Evolutionary conservation across 2,797 vertebrate species (phyloP), one percentile per base, ranked within the genome.

Genomic region (Leptoclinus maculatus): DNA sequence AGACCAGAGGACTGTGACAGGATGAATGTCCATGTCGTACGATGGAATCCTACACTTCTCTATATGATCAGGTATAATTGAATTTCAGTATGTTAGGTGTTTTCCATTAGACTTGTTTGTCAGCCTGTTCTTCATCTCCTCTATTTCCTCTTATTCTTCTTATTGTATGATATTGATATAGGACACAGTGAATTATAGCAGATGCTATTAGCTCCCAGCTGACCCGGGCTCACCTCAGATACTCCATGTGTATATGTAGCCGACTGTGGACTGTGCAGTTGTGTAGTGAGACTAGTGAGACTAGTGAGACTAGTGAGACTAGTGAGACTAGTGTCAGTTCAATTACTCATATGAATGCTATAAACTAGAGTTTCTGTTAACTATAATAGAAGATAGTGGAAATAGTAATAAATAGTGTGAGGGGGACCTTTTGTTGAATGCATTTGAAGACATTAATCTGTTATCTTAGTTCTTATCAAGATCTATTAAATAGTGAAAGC

Each of bases 1-100:
- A 93, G 91, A n/a, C n/a, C n/a, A n/a, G n/a, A n/a, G n/a, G n/a
- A n/a, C n/a, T n/a, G n/a, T n/a, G 53, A 75, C 56, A 76, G 60
- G 51, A 74, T 71, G 51, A 36, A 51, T 67, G 54, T 69, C 60
- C 32, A 32, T 57, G 68, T 66, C 17, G 73, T 74, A 68, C 69
- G 27, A 21, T 63, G 49, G 54, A 53, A 47, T 80, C 57, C 29
- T 25, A n/a, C 27, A 14, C 17, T 34, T 41, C 57, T 63, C 12
- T 38, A n/a, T 36, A 29, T 27, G 16, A 47, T 49, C 16, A 23
- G 29, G 32, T 73, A 64, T 38, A 38, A 63, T 70, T 63, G 62
- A 45, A 69, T 85, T 36, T 25, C n/a, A 25, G 49, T 25, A 2
- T 1, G 19, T 71, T 43, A 21, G 41, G 23, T n/a, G 29, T 19